Base-by-base conservation (phyloP, 2,888 invertebrate species). In the Abrostola tripartita region DNA sequence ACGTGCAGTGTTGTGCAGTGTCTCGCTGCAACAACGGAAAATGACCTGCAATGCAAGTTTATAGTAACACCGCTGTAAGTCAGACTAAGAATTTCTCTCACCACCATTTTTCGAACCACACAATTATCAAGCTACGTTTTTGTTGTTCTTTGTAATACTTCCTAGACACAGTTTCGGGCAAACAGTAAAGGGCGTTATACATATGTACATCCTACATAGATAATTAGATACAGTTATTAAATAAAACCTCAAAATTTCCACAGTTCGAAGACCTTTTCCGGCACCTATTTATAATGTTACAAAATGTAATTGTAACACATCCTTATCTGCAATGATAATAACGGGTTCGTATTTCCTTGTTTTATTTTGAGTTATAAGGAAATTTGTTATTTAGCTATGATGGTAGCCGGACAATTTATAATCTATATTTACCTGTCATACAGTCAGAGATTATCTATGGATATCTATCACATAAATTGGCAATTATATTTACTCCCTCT, bases 291-390 rank as follows among this genome's bases (percentile, higher is more conserved):
- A 37, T 47, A 37, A 53, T 63, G 56, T 69, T 52, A 79, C 53
- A 72, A 76, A 59, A 68, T 52, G 61, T 49, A 44, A 61, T 42
- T 53, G 14, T 61, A 52, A 58, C 41, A 52, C 12, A 36, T 44
- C 51, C 36, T 76, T 79, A 77, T 77, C 79, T 67, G 40, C n/a
- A n/a, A 14, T 42, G 12, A 44, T 40, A 64, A 72, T 72, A 76
- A 65, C 62, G 9, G 52, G 52, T 50, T 49, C 41, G 6, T 61
- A 24, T 65, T 79, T 79, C 77, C 79, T 76, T 55, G 63, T 72
- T 69, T 52, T 68, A 64, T 67, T 71, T 72, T 36, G 11, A 65
- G 9, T 36, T 44, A 52, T 41, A 42, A 63, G 68, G 64, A 68
- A 65, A 64, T 47, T 63, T 37, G 60, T 63, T 0, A 40, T 60